Conservation (phyloP, 2,113 vertebrate species). For the Cyphomyrus discorhynchus region DNA sequence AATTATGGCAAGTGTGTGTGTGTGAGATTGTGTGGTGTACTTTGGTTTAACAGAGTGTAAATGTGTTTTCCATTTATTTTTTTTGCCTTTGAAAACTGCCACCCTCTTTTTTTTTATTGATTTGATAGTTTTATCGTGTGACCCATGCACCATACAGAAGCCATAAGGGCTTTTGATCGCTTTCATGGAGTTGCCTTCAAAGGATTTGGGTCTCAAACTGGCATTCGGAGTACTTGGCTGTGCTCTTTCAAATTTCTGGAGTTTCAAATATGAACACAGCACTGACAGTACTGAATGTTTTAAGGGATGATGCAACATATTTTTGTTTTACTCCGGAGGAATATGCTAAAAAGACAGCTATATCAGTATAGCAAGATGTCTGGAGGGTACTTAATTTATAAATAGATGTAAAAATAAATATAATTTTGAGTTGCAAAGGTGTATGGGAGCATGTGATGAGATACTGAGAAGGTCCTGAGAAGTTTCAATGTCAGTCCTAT, state of each 20-base stretch:
- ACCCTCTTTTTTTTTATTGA: neutral
- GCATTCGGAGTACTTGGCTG: neutral
- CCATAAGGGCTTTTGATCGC: slow-evolving; percentile 37
- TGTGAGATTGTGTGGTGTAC: neutral
- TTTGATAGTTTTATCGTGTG: slow-evolving; percentile 45
- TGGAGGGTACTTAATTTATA: neutral
- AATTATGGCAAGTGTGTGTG: neutral
- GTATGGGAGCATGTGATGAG: neutral
- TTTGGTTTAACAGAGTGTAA: neutral
- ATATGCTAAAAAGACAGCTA: neutral
- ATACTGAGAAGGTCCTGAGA: neutral
- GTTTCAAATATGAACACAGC: neutral
- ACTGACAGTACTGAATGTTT: neutral
- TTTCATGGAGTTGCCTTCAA: slow-evolving; percentile 44
- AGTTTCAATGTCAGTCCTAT: neutral
- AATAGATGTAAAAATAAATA: neutral
- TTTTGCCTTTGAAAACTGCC: neutral
- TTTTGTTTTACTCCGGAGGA: neutral
- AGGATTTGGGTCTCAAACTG: slow-evolving; percentile 6
- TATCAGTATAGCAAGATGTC: neutral
- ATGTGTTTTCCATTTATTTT: neutral
- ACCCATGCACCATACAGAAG: slow-evolving; percentile 43
- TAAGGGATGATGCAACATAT: neutral
- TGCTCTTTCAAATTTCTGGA: neutral
- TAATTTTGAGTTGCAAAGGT: neutral